phyloP scores from a whole-genome alignment of 2,113 vertebrate genomes.

The Parus major region DNA sequence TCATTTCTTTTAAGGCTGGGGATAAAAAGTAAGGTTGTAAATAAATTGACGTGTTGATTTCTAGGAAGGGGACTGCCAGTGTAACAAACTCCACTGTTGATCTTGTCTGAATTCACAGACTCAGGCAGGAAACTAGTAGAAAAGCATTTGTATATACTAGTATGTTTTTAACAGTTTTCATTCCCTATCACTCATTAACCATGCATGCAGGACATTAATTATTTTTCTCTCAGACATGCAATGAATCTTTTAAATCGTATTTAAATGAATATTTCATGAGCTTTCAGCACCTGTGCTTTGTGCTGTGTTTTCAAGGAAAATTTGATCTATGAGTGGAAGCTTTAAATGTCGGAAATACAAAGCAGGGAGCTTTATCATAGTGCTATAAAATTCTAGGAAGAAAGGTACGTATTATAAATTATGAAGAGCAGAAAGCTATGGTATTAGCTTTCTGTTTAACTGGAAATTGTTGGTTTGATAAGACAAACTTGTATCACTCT shows the following conservation, averaged over 20 bases:
- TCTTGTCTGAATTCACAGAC: neutral
- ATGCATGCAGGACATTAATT: neutral
- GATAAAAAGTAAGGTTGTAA: neutral
- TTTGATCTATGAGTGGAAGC: neutral
- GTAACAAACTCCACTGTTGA: neutral
- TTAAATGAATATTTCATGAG: neutral
- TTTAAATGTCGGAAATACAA: neutral
- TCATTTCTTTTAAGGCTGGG: neutral
- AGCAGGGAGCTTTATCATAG: neutral
- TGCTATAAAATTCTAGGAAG: neutral
- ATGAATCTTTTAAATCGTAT: neutral
- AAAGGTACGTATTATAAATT: neutral
- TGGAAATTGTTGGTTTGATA: neutral
- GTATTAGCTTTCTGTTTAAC: neutral
- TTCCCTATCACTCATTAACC: neutral
- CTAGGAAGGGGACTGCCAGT: neutral
- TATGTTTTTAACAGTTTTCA: neutral
- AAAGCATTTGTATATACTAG: neutral
- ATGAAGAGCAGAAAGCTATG: neutral
- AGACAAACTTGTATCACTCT: neutral
- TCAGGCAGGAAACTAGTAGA: neutral
- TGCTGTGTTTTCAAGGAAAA: neutral
- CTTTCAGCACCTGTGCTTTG: neutral
- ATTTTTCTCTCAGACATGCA: neutral
- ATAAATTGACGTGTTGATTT: neutral